phyloP scores from a whole-genome alignment of 2,113 vertebrate genomes.

The Bagarius yarrelli region DNA sequence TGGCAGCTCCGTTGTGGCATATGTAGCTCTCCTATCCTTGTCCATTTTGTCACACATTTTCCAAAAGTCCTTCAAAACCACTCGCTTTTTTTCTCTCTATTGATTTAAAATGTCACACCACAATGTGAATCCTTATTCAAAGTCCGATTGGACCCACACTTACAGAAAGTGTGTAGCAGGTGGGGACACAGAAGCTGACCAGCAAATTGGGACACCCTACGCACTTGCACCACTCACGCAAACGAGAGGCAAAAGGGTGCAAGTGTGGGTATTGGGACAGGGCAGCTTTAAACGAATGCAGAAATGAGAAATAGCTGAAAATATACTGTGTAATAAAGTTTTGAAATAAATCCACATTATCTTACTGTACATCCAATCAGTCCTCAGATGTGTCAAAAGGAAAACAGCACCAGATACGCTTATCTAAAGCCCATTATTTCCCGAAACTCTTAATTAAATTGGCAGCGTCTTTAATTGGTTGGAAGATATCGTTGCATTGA shows the following conservation, averaged over 20 bases:
- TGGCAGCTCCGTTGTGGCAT: too few species aligned
- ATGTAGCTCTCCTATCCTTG: too few species aligned
- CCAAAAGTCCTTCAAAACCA: too few species aligned
- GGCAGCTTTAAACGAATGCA: conserved; percentile 57
- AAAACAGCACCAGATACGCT: conserved; percentile 73
- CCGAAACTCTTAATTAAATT: conserved; percentile 80
- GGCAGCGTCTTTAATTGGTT: conserved; percentile 78
- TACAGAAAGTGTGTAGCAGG: too few species aligned
- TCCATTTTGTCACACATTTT: too few species aligned
- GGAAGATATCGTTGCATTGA: conserved; percentile 76
- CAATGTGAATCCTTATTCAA: too few species aligned
- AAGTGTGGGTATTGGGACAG: conserved; percentile 27
- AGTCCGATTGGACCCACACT: too few species aligned
- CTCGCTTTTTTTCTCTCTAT: too few species aligned
- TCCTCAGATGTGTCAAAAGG: conserved; percentile 75
- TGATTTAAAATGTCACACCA: too few species aligned
- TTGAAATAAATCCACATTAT: conserved; percentile 72
- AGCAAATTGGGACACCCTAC: too few species aligned
- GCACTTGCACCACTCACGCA: too few species aligned
- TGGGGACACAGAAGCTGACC: conserved; percentile 51
- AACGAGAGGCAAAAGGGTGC: too few species aligned
- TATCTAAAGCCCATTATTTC: conserved; percentile 73
- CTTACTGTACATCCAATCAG: conserved; percentile 71
- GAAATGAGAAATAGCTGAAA: conserved; percentile 42
- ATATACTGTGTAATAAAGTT: conserved; percentile 65